A percentile compares a stretch with the other conserved stretches of the same genome.
phyloP scores from a whole-genome alignment of 2,888 invertebrate genomes.

The Chrysolina haemoptera region DNA sequence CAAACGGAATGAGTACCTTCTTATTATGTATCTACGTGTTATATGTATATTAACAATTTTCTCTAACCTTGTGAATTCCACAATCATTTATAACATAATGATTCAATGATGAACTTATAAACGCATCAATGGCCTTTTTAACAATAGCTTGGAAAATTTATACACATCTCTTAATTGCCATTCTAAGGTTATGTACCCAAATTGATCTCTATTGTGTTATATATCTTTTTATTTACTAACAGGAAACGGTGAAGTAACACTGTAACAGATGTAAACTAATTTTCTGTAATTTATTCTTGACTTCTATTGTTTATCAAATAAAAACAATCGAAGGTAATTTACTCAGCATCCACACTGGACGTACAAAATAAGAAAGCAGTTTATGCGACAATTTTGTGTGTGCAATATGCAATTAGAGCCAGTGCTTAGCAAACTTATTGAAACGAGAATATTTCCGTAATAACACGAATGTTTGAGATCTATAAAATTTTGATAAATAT shows the following conservation, averaged over 20 bases:
- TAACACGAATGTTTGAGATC: too few species aligned
- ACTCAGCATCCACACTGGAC: not conserved
- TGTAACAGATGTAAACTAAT: constrained; percentile 5
- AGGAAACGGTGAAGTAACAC: constrained; percentile 15
- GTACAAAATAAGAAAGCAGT: too few species aligned
- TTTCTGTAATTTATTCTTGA: not conserved
- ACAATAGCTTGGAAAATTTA: constrained; percentile 12
- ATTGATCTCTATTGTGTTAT: constrained; percentile 27
- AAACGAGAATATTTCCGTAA: too few species aligned
- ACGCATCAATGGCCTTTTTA: constrained; percentile 12
- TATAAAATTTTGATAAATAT: too few species aligned
- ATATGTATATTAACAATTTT: constrained; percentile 1
- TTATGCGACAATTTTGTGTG: too few species aligned
- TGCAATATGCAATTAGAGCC: too few species aligned
- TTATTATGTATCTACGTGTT: not conserved
- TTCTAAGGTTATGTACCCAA: constrained; percentile 25
- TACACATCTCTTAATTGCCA: constrained; percentile 24
- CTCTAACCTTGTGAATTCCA: constrained; percentile 7
- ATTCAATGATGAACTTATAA: constrained; percentile 6
- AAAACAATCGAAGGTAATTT: constrained; percentile 4
- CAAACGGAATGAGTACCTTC: not conserved
- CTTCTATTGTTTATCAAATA: not conserved
- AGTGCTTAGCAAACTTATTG: too few species aligned
- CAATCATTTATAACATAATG: constrained; percentile 8
- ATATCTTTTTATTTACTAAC: constrained; percentile 6